Evolutionary conservation across 2,113 vertebrate species (phyloP), one percentile per base, ranked within the genome.

Genomic region (Romanogobio albipinnatus): DNA sequence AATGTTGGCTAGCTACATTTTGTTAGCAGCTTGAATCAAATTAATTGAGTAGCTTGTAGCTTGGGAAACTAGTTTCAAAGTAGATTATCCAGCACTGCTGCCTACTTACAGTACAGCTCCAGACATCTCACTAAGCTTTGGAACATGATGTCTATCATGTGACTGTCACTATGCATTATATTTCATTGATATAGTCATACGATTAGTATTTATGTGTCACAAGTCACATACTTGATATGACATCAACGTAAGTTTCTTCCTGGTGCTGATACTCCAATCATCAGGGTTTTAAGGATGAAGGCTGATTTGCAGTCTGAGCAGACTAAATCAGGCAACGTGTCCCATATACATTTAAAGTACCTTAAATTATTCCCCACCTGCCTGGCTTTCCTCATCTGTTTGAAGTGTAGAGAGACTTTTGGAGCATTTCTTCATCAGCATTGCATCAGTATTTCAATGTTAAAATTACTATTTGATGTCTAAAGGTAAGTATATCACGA

Each of bases 281-380:
- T 79, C n/a, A 64, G 77, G 58, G 39, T 64, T 79, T 79, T 62
- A 26, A 39, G 22, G 53, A 78, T 26, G 58, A 79, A 62, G 58
- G 39, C 58, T 47, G 39, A 64, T 79, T 79, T 79, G 77, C 58
- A 79, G 77, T 79, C 4, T 4, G 58, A 79, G 39, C 66, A 83
- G 70, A 47, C 56, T 76, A 84, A 84, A 76, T 45, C 51, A 79
- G 58, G 77, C 39, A 62, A 79, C 15, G 22, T 79, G 77, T 43
- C 58, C 77, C 58, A 79, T 47, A 79, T 64, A 83, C 82, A 59
- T 49, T 84, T 76, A 76, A 76, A 76, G 71, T 61, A 74, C 56
- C 59, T 45, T 66, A 6, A 84, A 76, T 84, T 64, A 84, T 76
- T 83, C 81, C 33, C 43, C 36, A 59, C 56, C 70, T 76, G 71